phyloP scores from a whole-genome alignment of 1,140 invertebrate species.

The Dendroctonus ponderosae region DNA sequence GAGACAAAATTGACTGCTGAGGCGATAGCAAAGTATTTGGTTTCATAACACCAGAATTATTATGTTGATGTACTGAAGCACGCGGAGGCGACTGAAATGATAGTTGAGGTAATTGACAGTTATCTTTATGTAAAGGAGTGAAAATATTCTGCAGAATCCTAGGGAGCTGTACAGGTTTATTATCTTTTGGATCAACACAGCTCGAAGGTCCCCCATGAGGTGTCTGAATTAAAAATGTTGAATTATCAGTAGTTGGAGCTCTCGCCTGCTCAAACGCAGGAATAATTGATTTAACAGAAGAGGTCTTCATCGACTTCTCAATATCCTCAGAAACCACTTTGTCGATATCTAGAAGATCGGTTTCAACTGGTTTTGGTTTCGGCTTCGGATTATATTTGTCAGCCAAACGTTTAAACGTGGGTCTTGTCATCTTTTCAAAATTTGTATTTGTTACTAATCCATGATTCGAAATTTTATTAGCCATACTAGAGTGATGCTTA shows the following conservation, averaged over 20 bases:
- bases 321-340: slow-evolving; percentile 34
- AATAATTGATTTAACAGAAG: slow-evolving; percentile 22
- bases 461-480: too few species aligned
- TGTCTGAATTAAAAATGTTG: neutral
- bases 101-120: too few species aligned
- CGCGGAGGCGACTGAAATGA: slow-evolving; percentile 10
- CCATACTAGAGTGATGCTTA: too few species aligned
- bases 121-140: neutral
- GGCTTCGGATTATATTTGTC: slow-evolving; percentile 47
- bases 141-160: slow-evolving; percentile 31
- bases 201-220: too few species aligned
- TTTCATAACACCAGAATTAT: neutral
- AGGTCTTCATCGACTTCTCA: slow-evolving; percentile 37
- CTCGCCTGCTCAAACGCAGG: slow-evolving; percentile 2
- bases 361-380: slow-evolving; percentile 26
- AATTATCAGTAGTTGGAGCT: slow-evolving; percentile 8
- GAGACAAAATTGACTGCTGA: too few species aligned
- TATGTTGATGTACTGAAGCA: slow-evolving; percentile 7
- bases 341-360: slow-evolving; percentile 25
- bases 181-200: too few species aligned
- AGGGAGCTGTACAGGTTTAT: slow-evolving; percentile 26
- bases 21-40: neutral
- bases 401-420: slow-evolving; percentile 40
- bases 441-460: too few species aligned
- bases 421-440: slow-evolving; percentile 5